A percentile compares a stretch with the other conserved stretches of the same genome.
Evolutionary conservation across 2,888 invertebrate genomes (phyloP).

Genomic region (Phengaris alcon): DNA sequence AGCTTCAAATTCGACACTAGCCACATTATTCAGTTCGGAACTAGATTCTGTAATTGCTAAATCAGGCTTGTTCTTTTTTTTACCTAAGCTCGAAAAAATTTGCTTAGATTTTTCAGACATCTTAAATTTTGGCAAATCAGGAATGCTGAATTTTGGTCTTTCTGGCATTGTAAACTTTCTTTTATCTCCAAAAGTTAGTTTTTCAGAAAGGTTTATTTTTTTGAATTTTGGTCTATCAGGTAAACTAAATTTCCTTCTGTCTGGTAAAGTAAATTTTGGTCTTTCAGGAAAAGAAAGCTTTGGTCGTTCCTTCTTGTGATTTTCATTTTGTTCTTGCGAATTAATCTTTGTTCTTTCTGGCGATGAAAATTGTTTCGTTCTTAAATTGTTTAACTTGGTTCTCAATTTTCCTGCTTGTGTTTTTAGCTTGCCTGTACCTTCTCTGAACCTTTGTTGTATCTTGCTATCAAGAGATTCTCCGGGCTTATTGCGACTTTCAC

Average conservation of each 20-base stretch:
- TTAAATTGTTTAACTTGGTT: conserved; percentile 82
- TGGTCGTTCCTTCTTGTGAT: conserved; percentile 79
- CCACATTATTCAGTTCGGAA: conserved; percentile 63
- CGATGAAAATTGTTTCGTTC: conserved; percentile 79
- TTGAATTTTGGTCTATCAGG: conserved; percentile 80
- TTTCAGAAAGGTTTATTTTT: conserved; percentile 72
- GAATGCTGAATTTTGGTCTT: conserved; percentile 74
- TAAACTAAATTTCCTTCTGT: conserved; percentile 82
- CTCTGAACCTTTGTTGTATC: conserved; percentile 83
- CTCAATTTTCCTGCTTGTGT: conserved; percentile 86
- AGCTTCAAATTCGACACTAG: conserved; percentile 85
- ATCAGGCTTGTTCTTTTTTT: conserved; percentile 66
- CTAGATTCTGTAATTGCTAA: conserved; percentile 62
- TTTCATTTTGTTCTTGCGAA: conserved; percentile 77
- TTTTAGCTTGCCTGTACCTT: conserved; percentile 84
- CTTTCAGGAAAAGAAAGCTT: conserved; percentile 77
- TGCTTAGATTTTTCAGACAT: conserved; percentile 81
- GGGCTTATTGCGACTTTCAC: conserved; percentile 77
- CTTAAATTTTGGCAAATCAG: conserved; percentile 78
- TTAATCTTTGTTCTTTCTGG: conserved; percentile 77
- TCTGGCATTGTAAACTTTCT: conserved; percentile 82
- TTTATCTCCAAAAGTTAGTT: conserved; percentile 76
- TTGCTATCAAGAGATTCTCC: conserved; percentile 74
- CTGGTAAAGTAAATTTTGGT: conserved; percentile 78
- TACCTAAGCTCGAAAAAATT: conserved; percentile 81